phyloP scores from a whole-genome alignment of 2,113 vertebrate species.

The Neolamprologus cancellatus region DNA sequence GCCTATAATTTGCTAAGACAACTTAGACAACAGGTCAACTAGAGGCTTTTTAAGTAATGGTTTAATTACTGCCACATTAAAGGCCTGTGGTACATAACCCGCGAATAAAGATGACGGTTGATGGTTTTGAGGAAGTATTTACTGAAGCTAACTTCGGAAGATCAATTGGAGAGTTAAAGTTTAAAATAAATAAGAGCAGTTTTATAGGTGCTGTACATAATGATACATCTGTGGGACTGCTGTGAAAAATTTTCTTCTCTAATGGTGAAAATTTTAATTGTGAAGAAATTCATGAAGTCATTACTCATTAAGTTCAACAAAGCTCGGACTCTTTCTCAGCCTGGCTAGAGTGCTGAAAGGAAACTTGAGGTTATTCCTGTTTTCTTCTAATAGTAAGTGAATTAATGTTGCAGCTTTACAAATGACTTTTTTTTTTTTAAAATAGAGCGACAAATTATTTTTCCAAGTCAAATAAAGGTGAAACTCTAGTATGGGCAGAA shows the following conservation, averaged over 20 bases:
- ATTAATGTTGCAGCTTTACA: background rate
- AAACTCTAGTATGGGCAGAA: background rate
- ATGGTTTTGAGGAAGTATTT: background rate
- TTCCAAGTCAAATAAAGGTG: background rate
- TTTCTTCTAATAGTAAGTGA: background rate
- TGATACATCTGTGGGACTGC: background rate
- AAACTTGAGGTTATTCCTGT: background rate
- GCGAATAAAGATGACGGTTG: background rate
- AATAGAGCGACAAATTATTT: background rate
- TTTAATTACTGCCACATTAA: background rate
- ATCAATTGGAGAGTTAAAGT: background rate
- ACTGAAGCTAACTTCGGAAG: background rate
- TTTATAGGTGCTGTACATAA: background rate
- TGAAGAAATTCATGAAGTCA: background rate
- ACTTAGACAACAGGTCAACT: background rate
- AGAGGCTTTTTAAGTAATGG: background rate
- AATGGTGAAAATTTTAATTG: background rate
- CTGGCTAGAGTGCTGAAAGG: background rate
- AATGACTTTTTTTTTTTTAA: background rate
- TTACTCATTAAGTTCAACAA: background rate
- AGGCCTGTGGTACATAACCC: background rate
- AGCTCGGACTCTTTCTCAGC: background rate
- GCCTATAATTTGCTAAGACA: background rate
- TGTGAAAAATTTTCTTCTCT: background rate
- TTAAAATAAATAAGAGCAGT: background rate